Evolutionary conservation across 2,888 invertebrate species (phyloP), one percentile per base, ranked within the genome.

Genomic region (Orthosia cruda): DNA sequence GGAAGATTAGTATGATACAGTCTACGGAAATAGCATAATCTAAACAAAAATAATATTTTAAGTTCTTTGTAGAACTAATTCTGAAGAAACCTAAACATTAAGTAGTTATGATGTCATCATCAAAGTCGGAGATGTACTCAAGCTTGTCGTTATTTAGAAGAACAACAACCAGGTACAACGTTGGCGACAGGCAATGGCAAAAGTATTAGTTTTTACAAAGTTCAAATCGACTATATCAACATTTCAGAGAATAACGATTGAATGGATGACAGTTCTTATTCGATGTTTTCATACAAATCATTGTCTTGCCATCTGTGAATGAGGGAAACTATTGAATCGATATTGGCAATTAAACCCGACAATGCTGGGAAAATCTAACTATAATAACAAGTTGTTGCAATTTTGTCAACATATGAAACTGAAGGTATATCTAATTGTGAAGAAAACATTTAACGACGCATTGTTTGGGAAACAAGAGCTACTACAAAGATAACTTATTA

Each of bases 261-360:
- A 81, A 76, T 45, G 32, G 12, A 49, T 26, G 54, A 32, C 54
- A 67, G 70, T 77, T 82, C 70, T 62, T 65, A 62, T 23, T 62
- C 26, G n/a, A 70, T 77, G 61, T 69, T 79, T 70, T 77, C 57
- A 50, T 69, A 61, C 55, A 52, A 66, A 81, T 77, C 58, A 59
- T 79, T 68, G 54, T 78, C 26, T 67, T 40, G 12, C 12, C 40
- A 4, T 40, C 54, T 52, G 61, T 45, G 52, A 75, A 65, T 52
- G 23, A 66, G 45, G 52, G 54, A 75, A 78, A 74, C 74, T 62
- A 79, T 76, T 61, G 40, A 55, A 80, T 74, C 49, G 57, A 52
- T 47, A 74, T 55, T 80, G 59, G 65, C 74, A 65, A 80, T 80
- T 55, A 82, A 77, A 76, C 82, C 45, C 23, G 26, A 80, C 55